Conservation (phyloP, 1,140 invertebrate species). For the Neodiprion virginianus region DNA sequence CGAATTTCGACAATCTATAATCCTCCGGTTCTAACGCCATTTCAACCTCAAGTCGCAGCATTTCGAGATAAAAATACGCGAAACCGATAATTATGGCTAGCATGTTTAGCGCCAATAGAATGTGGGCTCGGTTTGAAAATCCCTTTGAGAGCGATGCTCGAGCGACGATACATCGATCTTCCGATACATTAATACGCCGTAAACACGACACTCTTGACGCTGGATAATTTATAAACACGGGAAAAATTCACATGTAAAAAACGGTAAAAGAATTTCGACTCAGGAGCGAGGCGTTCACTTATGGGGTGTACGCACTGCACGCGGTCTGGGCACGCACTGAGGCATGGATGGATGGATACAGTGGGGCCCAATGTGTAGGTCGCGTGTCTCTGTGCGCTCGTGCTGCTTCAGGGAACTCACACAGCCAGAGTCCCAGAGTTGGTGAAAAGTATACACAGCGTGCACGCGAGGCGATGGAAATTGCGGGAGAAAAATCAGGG, state of each 20-base stretch:
- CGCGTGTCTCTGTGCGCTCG: constrained; percentile 7
- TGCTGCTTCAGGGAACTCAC: neutral
- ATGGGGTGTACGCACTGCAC: constrained; percentile 33
- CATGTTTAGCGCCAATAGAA: constrained; percentile 32
- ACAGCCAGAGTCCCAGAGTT: neutral
- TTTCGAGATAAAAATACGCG: constrained; percentile 47
- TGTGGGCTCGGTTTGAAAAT: neutral
- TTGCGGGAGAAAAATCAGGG: too few species aligned
- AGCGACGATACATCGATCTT: too few species aligned
- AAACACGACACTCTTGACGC: too few species aligned
- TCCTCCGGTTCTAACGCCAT: constrained; percentile 46
- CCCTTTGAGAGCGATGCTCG: neutral
- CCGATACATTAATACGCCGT: too few species aligned
- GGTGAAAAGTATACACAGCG: too few species aligned
- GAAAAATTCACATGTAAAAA: too few species aligned
- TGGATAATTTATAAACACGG: too few species aligned
- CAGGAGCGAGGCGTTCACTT: neutral
- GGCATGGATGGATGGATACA: constrained; percentile 16
- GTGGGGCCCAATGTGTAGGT: constrained; percentile 12
- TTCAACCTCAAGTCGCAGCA: constrained; percentile 49
- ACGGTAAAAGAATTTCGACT: neutral
- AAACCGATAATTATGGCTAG: constrained; percentile 49
- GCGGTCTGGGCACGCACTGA: constrained; percentile 42
- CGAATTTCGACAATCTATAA: constrained; percentile 48
- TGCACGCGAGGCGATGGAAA: too few species aligned